phyloP scores from a whole-genome alignment of 1,140 invertebrate genomes.

The Aporrectodea caliginosa region DNA sequence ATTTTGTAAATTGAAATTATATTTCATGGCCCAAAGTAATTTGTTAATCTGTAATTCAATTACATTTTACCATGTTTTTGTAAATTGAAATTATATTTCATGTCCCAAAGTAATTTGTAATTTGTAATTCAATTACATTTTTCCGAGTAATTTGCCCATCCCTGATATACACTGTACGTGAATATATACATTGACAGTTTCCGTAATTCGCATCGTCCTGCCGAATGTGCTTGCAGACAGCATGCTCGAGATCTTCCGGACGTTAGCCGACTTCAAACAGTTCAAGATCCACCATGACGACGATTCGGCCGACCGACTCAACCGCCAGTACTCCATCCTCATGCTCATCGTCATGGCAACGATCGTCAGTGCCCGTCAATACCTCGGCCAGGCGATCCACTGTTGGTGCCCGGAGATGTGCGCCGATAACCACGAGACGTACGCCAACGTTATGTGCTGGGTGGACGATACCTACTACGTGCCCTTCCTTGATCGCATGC shows the following conservation, averaged over 20 bases:
- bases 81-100: background rate
- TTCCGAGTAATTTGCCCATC: background rate
- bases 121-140: background rate
- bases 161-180: background rate
- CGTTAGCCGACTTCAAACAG: slow-evolving; percentile 32
- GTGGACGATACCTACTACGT: slow-evolving; percentile 47
- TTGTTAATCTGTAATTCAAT: too few relatives aligned
- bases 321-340: slow-evolving; percentile 59
- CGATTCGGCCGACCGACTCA: slow-evolving; percentile 60
- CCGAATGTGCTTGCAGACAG: slow-evolving; percentile 17
- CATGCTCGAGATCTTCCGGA: slow-evolving; percentile 23
- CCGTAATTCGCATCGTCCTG: too few relatives aligned
- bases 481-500: slow-evolving; percentile 40
- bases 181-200: background rate
- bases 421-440: slow-evolving; percentile 31
- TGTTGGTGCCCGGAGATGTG: slow-evolving; percentile 51
- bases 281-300: slow-evolving; percentile 58
- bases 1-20: too few relatives aligned
- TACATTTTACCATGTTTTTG: too few relatives aligned
- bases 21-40: too few relatives aligned
- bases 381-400: slow-evolving; percentile 54
- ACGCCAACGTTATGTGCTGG: slow-evolving; percentile 44
- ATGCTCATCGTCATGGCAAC: slow-evolving; percentile 59
- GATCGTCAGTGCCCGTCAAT: slow-evolving; percentile 53
- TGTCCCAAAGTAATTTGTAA: background rate